Evolutionary conservation across 2,113 vertebrate species (phyloP), one percentile per base, ranked within the genome.

Genomic region (Rissa tridactyla): DNA sequence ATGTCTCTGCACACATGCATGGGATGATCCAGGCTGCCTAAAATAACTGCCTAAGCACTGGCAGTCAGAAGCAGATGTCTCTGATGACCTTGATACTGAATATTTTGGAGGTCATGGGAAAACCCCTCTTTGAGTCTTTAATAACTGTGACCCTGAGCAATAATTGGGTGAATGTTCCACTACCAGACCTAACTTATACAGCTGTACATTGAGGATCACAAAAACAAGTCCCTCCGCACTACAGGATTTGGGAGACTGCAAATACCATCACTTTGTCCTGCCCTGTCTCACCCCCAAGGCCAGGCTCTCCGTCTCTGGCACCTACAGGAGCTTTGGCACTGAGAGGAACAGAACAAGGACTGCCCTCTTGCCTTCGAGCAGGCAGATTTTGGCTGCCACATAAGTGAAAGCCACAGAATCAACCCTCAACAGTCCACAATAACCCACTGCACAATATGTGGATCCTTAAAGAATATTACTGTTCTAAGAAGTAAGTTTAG

Each of bases 21-120:
- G 25, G 65, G 40, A 55, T 78, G 86, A 96, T 42, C 76, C 76
- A 81, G 13, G 40, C 42, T 89, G 78, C 77, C 57, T 44, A 61
- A 95, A 97, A 89, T 89, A 94, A 94, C 65, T 65, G 73, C 57
- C 26, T 22, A 52, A 94, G 61, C 81, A 66, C 65, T 26, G 30
- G 69, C 86, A 92, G 51, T 38, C 55, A 54, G 76, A 92, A 49
- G 51, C 86, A 96, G 78, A 79, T 76, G 65, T 69, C 61, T 75
- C n/a, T 51, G 64, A 77, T 51, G 83, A 97, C 83, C 65, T 92
- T 72, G n/a, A 76, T 54, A 85, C 3, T 36, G 7, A 72, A 54
- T 76, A 55, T 86, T 89, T 57, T 49, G 16, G 54, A 95, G 44
- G 93, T 82, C 75, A 85, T 20, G 42, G 47, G 52, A 94, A 92